Evolutionary conservation across 2,113 vertebrate species (phyloP).

Genomic region (Serinus canaria): DNA sequence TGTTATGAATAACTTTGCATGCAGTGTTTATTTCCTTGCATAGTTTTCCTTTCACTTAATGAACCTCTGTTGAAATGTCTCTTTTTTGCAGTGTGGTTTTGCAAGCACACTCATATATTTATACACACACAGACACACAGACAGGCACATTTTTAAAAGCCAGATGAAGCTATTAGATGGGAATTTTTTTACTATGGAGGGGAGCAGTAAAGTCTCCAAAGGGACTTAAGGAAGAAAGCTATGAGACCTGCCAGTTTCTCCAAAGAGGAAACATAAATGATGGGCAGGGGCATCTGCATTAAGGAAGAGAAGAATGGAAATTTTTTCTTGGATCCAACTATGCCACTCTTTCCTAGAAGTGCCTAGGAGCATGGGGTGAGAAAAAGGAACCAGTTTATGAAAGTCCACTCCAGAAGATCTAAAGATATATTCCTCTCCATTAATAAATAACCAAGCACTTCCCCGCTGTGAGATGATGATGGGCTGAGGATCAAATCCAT

Average conservation of each 20-base stretch:
- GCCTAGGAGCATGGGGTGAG: not conserved
- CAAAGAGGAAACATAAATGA: not conserved
- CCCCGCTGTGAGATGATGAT: not conserved
- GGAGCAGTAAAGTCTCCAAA: not conserved
- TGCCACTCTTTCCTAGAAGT: not conserved
- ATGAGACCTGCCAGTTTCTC: not conserved
- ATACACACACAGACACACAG: accelerated
- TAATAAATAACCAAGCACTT: not conserved
- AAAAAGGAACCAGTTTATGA: not conserved
- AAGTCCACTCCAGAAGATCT: not conserved
- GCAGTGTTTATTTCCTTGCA: not conserved
- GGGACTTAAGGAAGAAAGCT: not conserved
- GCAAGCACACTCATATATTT: not conserved
- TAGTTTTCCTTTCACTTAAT: not conserved
- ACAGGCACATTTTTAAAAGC: not conserved
- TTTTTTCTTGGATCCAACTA: not conserved
- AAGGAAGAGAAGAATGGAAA: not conserved
- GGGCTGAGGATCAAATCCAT: not conserved
- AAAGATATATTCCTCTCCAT: not conserved
- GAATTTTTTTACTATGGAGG: not conserved
- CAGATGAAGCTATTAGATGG: not conserved
- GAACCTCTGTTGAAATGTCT: not conserved
- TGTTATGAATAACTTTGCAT: not conserved
- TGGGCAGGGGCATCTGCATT: not conserved
- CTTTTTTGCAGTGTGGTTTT: not conserved